Base-by-base conservation (phyloP, 2,888 invertebrate species). In the Deilephila elpenor region DNA sequence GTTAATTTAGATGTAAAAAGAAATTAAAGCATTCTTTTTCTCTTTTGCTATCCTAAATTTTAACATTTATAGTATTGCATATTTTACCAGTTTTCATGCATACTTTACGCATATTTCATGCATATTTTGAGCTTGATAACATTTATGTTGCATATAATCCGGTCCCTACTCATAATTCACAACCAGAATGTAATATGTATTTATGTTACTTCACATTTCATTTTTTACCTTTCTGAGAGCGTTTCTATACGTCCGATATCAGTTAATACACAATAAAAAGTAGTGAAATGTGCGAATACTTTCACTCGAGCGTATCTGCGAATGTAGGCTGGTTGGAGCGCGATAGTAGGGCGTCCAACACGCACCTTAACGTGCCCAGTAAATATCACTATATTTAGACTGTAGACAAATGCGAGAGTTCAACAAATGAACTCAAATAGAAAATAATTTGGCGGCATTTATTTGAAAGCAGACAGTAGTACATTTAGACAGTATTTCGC, bases 261-360 rank as follows among this genome's bases (percentile, higher is more conserved):
- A 56, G 56, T n/a, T 5, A n/a, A 56, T 19, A n/a, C 44, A 56
- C n/a, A 56, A n/a, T 6, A 56, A 56, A 56, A 56, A 17, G 19
- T 17, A n/a, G 56, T n/a, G n/a, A n/a, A 56, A 56, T n/a, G 56
- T 6, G 5, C n/a, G 56, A n/a, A n/a, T 56, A 56, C 56, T 56
- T 56, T 56, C 56, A 56, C 56, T 56, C n/a, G 56, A 56, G 56
- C 56, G 56, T 56, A 56, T 56, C 56, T n/a, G 56, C n/a, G 56
- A n/a, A 56, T 56, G 56, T 56, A 56, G 56, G 56, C 56, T 56
- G 7, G n/a, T 5, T 56, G 44, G 3, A n/a, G n/a, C 56, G 5
- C 56, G 56, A 56, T 56, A 56, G 56, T 56, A 56, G 56, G 56
- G 56, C 56, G n/a, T n/a, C 56, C 6, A 17, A n/a, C 5, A 56